A percentile compares a stretch with the other conserved stretches of the same genome.
Conservation (phyloP, 2,113 vertebrate genomes). For the Pseudorectes ferrugineus region DNA sequence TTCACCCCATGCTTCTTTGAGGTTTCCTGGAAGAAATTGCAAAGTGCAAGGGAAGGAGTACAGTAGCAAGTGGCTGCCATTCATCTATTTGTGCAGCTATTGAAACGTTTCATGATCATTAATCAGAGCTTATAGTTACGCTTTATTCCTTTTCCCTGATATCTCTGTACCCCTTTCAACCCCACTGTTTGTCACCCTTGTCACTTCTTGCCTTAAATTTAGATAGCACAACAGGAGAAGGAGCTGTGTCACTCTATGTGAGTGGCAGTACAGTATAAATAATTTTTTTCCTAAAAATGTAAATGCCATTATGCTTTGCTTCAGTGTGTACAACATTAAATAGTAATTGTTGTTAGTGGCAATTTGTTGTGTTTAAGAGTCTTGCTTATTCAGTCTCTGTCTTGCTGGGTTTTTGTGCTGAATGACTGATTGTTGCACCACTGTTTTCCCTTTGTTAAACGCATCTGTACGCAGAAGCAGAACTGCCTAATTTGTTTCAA, state of each 20-base stretch:
- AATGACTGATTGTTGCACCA: neutral
- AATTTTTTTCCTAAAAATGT: neutral
- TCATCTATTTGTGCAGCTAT: neutral
- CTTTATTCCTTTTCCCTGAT: neutral
- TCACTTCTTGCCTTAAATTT: neutral
- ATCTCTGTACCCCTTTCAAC: neutral
- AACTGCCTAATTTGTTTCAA: constrained; percentile 13
- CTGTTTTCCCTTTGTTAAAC: neutral
- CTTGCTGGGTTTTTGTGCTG: neutral
- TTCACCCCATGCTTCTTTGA: neutral
- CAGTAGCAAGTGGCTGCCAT: neutral
- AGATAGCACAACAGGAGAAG: neutral
- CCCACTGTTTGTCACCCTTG: neutral
- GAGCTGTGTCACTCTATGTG: neutral
- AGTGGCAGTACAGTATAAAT: neutral
- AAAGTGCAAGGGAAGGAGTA: neutral
- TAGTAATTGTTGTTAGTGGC: neutral
- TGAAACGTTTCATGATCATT: neutral
- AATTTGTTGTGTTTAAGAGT: neutral
- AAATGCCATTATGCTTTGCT: neutral
- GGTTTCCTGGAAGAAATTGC: neutral
- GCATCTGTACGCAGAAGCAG: neutral
- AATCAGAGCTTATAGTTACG: neutral
- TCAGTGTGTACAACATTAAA: neutral
- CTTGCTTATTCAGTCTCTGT: neutral